Percentiles rank a stretch among this genome's conserved stretches.
Conservation (phyloP, 1,140 invertebrate genomes). For the Drosophila lowei region DNA sequence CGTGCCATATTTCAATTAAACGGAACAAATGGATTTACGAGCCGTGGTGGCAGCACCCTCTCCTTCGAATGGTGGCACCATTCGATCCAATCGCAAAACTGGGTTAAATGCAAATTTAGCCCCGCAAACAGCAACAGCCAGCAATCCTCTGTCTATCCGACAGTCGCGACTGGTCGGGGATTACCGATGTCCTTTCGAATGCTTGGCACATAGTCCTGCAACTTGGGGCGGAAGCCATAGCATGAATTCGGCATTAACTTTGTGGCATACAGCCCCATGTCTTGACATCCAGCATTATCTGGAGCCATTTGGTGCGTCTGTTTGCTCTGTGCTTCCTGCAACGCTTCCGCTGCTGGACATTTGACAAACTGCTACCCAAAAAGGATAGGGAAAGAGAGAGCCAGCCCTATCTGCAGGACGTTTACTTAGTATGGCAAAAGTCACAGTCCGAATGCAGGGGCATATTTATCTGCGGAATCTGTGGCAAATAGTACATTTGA, state of each 20-base stretch:
- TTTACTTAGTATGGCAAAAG: background rate
- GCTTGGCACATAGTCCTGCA: conserved; percentile 43
- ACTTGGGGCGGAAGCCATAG: conserved; percentile 2
- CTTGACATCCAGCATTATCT: conserved; percentile 49
- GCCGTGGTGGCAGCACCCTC: background rate
- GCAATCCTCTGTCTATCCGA: too few species aligned
- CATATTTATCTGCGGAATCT: conserved; percentile 12
- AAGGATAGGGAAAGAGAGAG: background rate
- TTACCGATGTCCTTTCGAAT: conserved; percentile 62
- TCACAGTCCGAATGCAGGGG: conserved; percentile 12
- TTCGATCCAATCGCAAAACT: conserved; percentile 24
- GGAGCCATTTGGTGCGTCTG: background rate
- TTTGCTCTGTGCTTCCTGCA: conserved; percentile 21
- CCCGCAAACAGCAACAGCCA: background rate
- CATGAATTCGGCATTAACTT: conserved; percentile 74
- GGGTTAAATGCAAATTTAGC: conserved; percentile 64
- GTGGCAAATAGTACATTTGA: background rate
- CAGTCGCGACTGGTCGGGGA: conserved; percentile 16
- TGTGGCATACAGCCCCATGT: conserved; percentile 53
- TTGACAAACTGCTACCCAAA: conserved; percentile 55
- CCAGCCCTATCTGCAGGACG: too few species aligned
- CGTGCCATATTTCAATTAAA: conserved; percentile 73
- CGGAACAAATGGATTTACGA: conserved; percentile 70
- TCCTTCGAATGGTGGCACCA: background rate
- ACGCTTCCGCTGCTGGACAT: conserved; percentile 42